These are phyloP conservation scores for Xyrauchen texanus DNA, from an alignment of 2,113 vertebrate genomes.

Conservation along the genomic window DNA sequence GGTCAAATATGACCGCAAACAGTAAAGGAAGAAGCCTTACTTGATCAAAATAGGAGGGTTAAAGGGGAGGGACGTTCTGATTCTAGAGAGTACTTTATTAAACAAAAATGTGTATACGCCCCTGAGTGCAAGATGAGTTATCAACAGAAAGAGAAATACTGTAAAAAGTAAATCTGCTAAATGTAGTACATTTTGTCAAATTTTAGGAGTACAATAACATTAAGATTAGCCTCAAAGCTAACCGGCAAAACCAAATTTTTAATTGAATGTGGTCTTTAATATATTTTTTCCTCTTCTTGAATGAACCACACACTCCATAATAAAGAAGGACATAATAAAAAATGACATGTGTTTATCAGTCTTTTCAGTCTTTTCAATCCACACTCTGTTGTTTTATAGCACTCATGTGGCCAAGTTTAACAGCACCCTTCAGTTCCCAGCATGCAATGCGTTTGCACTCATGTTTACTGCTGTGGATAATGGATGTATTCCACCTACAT, in stretches of 20 bases:
- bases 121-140: not conserved
- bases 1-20: too few relatives aligned
- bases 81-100: not conserved
- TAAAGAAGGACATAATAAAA: not conserved
- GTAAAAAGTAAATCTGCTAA: not conserved
- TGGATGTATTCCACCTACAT: slow-evolving; percentile 29
- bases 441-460: not conserved
- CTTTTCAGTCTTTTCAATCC: not conserved
- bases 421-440: not conserved
- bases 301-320: not conserved
- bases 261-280: not conserved
- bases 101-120: not conserved
- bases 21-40: too few relatives aligned
- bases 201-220: not conserved
- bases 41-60: too few relatives aligned
- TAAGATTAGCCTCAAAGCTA: too few relatives aligned
- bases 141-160: not conserved
- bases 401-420: not conserved
- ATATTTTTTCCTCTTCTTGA: not conserved
- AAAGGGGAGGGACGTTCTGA: too few relatives aligned
- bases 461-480: slow-evolving; percentile 21
- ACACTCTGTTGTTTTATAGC: not conserved
- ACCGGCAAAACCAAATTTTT: not conserved
- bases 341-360: not conserved
- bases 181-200: not conserved